Percentiles rank a stretch among this genome's conserved stretches.
phyloP scores from a whole-genome alignment of 2,797 vertebrate species.

The Protonibea diacanthus region DNA sequence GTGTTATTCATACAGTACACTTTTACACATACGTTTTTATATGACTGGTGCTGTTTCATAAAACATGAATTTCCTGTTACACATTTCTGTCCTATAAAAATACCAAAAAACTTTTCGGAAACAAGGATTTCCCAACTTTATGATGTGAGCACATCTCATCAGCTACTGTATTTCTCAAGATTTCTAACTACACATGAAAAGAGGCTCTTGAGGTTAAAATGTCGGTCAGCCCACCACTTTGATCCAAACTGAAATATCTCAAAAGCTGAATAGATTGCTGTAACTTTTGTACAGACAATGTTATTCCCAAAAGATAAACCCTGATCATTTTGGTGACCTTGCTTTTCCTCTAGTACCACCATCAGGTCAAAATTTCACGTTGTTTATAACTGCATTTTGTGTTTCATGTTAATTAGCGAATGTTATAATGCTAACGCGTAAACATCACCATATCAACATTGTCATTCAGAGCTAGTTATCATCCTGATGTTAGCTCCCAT shows the following conservation, averaged over 20 bases:
- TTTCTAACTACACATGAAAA: neutral
- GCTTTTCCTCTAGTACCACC: neutral
- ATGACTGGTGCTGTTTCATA: no score
- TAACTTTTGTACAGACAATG: neutral
- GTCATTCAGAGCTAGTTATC: neutral
- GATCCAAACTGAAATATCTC: neutral
- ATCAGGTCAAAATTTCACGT: neutral
- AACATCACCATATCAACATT: neutral
- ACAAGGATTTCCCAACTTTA: slow-evolving; percentile 8
- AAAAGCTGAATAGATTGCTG: neutral
- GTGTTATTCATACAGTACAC: slow-evolving; percentile 1
- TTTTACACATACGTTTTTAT: slow-evolving; percentile 18
- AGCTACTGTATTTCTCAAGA: neutral
- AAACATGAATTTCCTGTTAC: no score
- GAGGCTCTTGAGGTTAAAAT: no score
- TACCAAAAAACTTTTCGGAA: neutral
- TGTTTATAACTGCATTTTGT: neutral
- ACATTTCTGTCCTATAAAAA: no score
- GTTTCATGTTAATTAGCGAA: neutral
- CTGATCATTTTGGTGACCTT: neutral
- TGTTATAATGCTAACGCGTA: neutral
- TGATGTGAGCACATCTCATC: neutral
- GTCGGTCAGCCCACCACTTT: neutral
- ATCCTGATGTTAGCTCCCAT: neutral
- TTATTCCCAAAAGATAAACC: neutral